phyloP scores from a whole-genome alignment of 2,797 vertebrate species.

The Petrocephalus sullivani region DNA sequence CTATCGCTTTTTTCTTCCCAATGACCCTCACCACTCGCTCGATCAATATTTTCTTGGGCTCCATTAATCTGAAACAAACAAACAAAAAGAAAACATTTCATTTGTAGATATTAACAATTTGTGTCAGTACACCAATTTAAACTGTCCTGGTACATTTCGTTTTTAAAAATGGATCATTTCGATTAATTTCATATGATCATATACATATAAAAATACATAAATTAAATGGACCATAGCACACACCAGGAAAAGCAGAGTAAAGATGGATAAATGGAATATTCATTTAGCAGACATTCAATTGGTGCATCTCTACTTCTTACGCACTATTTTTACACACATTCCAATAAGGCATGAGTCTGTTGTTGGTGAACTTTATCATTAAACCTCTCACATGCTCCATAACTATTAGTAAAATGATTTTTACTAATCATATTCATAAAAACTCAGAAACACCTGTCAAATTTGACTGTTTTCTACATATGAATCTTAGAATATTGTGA shows the following conservation, averaged over 20 bases:
- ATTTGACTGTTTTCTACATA: too few species aligned
- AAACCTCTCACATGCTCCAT: not conserved
- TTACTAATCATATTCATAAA: too few species aligned
- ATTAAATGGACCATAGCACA: not conserved
- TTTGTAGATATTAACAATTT: not conserved
- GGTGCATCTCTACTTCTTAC: not conserved
- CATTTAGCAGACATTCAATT: not conserved
- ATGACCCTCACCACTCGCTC: slow-evolving; percentile 75
- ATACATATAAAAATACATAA: not conserved
- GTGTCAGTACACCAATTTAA: not conserved
- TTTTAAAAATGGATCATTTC: not conserved
- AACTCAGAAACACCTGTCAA: too few species aligned
- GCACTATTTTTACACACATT: not conserved
- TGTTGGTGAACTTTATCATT: not conserved
- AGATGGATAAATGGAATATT: not conserved
- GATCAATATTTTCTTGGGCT: slow-evolving; percentile 88
- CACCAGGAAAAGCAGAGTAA: not conserved
- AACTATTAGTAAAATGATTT: too few species aligned
- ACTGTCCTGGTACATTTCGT: not conserved
- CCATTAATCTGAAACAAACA: slow-evolving; percentile 66
- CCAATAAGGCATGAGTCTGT: not conserved
- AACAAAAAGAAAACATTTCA: not conserved
- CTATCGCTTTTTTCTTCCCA: slow-evolving; percentile 82
- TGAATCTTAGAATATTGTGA: too few species aligned
- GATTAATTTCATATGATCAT: not conserved